These are phyloP conservation scores for Virgularia gustaviana DNA, from an alignment of 92 coral and sea anemone species.

Conservation along the genomic window DNA sequence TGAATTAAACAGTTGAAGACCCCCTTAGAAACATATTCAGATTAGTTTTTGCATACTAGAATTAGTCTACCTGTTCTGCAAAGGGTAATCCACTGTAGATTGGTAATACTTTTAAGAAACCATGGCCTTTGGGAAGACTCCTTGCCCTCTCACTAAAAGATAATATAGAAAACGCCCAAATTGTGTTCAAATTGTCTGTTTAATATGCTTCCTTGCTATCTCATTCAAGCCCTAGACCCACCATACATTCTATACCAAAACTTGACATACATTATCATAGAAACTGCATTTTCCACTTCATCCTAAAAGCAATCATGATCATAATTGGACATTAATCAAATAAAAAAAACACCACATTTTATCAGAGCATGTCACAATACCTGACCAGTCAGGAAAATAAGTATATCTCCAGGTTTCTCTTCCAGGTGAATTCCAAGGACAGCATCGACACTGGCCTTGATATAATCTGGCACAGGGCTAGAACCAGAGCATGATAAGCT, in stretches of 20 bases:
- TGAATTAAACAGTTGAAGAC: neutral
- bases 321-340: neutral
- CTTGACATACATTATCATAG: conserved; percentile 67
- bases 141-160: conserved; percentile 78
- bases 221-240: neutral
- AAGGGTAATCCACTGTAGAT: conserved; percentile 98
- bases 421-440: conserved; percentile 94
- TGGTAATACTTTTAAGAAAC: conserved; percentile 83
- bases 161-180: too few relatives aligned
- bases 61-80: conserved; percentile 68
- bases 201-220: too few relatives aligned
- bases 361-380: too few relatives aligned
- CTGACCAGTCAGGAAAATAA: conserved; percentile 97
- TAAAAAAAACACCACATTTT: neutral
- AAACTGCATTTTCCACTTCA: conserved; percentile 83
- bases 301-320: conserved; percentile 47
- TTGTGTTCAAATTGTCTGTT: too few relatives aligned
- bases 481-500: neutral
- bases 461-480: conserved; percentile 89
- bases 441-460: conserved; percentile 85
- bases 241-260: neutral
- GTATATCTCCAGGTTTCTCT: conserved; percentile 87
- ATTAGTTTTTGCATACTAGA: neutral
- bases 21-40: neutral
- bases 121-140: conserved; percentile 81